Base-by-base conservation (phyloP, 1,140 invertebrate species). In the Bombus waltoni region DNA sequence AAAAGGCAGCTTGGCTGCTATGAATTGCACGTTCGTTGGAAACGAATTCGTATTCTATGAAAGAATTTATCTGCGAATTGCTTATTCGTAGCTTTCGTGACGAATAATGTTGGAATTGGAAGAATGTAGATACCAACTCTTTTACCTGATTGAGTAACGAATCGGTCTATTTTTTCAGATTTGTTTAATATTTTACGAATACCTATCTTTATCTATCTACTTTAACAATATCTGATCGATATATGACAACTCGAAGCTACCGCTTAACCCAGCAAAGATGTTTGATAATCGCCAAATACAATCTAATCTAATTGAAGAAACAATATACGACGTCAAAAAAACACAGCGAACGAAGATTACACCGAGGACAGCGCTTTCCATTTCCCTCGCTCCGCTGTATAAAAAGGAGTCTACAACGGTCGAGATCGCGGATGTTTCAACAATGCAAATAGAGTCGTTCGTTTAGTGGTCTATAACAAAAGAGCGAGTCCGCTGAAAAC, bases 361-460 rank as follows among this genome's bases (percentile, higher is more conserved):
- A 32, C n/a, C 66, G 25, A n/a, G 25, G 4, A 40, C 28, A 74
- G 18, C 18, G 35, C 28, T 6, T 59, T 59, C 18, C 66, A 72
- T 72, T 53, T 40, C 11, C 22, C 44, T 42, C 10, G n/a, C 68
- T n/a, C 22, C 5, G 44, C 44, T 15, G 22, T 35, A 75, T 53
- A 53, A 77, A 77, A 77, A 59, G 35, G 25, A 59, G 3, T 28
- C 6, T 32, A 4, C 18, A n/a, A 76, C 38, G 44, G 38, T 42
- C 25, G 32, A 22, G 40, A 1, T 40, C 3, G 75, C 18, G 57
- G 22, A 35, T 28, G n/a, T 40, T 81, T 47, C 42, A 32, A 9
- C 42, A 71, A 81, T 74, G 47, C 44, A 78, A 78, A 78, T 78
- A 59, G 78, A 62, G 35, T 38, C 74, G 70, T 79, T 71, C 82